These are phyloP conservation scores for Platerodrilus igneus DNA, from an alignment of 2,888 invertebrate species.

Conservation along the genomic window DNA sequence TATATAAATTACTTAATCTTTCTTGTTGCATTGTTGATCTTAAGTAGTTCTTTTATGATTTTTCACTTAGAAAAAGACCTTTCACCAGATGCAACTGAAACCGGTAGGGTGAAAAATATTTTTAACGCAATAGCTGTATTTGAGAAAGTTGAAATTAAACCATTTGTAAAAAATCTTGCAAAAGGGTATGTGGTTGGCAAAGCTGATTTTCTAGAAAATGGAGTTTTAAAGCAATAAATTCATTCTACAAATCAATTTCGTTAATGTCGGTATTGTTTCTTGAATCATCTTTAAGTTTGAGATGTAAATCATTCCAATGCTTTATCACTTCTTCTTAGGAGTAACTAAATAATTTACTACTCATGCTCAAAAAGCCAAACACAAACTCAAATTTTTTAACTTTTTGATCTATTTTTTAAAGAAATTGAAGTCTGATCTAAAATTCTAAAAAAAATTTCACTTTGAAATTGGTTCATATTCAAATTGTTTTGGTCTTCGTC, in stretches of 20 bases:
- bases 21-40: too few species aligned
- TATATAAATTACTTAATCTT: too few species aligned
- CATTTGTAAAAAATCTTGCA: too few species aligned
- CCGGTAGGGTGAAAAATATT: too few species aligned
- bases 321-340: too few species aligned
- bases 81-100: too few species aligned
- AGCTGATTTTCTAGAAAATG: constrained; percentile 17
- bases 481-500: constrained; percentile 22
- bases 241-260: constrained; percentile 21
- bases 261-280: constrained; percentile 17
- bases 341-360: constrained; percentile 12
- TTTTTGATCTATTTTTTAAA: constrained; percentile 21
- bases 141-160: too few species aligned
- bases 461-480: constrained; percentile 23
- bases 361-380: constrained; percentile 14
- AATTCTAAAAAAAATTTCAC: constrained; percentile 18
- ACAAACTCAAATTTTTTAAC: constrained; percentile 12
- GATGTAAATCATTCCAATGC: constrained; percentile 19
- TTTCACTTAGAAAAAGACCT: too few species aligned
- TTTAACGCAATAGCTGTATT: too few species aligned
- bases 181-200: constrained; percentile 17
- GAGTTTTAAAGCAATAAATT: too few species aligned
- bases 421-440: constrained; percentile 19
- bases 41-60: too few species aligned
- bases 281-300: constrained; percentile 16